phyloP scores from a whole-genome alignment of 1,140 invertebrate genomes.

The Drosophila santomea region DNA sequence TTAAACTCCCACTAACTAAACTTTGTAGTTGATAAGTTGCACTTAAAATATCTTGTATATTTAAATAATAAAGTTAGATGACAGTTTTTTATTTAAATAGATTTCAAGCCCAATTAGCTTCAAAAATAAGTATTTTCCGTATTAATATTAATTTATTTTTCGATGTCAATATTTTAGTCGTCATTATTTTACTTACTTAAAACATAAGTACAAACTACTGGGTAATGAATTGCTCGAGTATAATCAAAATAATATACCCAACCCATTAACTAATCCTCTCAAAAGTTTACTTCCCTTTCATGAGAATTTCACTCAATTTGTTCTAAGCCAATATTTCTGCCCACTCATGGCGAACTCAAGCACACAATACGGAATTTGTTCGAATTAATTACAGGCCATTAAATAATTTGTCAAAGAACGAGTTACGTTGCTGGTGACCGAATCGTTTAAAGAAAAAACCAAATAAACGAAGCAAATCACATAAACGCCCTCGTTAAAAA shows the following conservation, averaged over 20 bases:
- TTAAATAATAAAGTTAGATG: too few species aligned
- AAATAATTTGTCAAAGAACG: constrained; percentile 77
- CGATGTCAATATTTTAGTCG: too few species aligned
- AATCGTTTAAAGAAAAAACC: constrained; percentile 17
- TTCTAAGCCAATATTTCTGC: constrained; percentile 46
- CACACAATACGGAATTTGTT: constrained; percentile 49
- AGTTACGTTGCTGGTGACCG: constrained; percentile 42
- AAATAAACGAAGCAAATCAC: constrained; percentile 55
- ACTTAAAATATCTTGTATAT: too few species aligned
- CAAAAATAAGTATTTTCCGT: too few species aligned
- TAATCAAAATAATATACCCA: constrained; percentile 24
- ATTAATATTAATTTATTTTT: too few species aligned
- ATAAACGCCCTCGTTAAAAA: constrained; percentile 82
- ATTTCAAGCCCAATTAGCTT: too few species aligned
- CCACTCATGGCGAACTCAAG: constrained; percentile 80
- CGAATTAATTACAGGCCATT: constrained; percentile 74
- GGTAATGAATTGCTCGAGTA: background rate
- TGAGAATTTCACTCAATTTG: constrained; percentile 29
- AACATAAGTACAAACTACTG: too few species aligned
- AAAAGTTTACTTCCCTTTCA: constrained; percentile 26
- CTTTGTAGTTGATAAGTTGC: too few species aligned
- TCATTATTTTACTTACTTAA: too few species aligned
- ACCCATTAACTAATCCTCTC: constrained; percentile 43
- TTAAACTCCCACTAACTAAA: too few species aligned
- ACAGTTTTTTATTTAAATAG: too few species aligned